Evolutionary conservation across 53 echinoderm and acorn worm genomes (phyloP), one percentile per base, ranked within the genome.

Genomic region (Crossaster papposus): DNA sequence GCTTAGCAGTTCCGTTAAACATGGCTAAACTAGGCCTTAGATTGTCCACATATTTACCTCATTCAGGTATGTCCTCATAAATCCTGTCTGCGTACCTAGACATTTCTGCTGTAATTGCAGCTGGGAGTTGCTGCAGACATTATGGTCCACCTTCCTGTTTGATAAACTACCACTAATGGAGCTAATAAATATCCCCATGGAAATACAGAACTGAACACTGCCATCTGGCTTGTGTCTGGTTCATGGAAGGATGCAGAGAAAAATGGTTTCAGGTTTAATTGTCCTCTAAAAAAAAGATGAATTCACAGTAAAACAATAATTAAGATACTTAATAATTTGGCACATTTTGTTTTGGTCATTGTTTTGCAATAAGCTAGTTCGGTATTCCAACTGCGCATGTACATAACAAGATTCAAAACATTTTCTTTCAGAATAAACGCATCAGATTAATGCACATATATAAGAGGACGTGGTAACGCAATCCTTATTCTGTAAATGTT

Each of bases 181-280:
- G 55, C 62, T 81, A 81, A 58, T 81, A 81, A 81, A 81, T 81
- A 63, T 58, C 81, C 81, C 81, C 22, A 22, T 31, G 81, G 81
- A 81, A 55, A 52, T 17, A 30, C 81, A 26, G 18, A 32, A 30
- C 11, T 35, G 55, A 29, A 81, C 30, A 30, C 23, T 30, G 34
- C 81, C 81, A 81, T 81, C 81, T 81, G 64, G 81, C 62, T 80
- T 62, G 28, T 68, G 28, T 68, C 28, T 68, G n/a, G 24, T 55
- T 15, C 18, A n/a, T n/a, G n/a, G n/a, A n/a, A n/a, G n/a, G n/a
- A n/a, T n/a, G n/a, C n/a, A 51, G 50, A 51, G 51, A 36, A 26
- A 24, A 78, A 26, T 78, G 26, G 17, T 78, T 62, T 62, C 17
- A 62, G 7, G 23, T 62, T 17, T 20, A 20, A 3, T 62, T 62